Evolutionary conservation across 2,113 vertebrate species (phyloP), one percentile per base, ranked within the genome.

Genomic region (Leucoraja erinaceus): DNA sequence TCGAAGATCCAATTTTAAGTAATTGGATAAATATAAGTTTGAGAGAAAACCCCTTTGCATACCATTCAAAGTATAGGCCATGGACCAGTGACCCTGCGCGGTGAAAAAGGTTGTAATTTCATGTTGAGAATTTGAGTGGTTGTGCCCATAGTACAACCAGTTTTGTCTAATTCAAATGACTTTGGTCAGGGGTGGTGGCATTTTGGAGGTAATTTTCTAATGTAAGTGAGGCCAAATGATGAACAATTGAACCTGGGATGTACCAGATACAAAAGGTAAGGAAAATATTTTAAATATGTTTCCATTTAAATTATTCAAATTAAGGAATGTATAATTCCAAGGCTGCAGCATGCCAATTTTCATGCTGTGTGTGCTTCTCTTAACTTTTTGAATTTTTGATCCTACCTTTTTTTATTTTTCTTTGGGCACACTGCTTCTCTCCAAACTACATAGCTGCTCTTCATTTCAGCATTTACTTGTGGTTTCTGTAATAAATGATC

Each of bases 201-300:
- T 0, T 63, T 88, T 66, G 59, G 83, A 88, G 83, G 6, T 28
- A 31, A 66, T 63, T 47, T 61, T 59, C 4, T 20, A 1, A 14
- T 86, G 81, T 38, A 22, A 8, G 14, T 28, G 16, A 61, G 28
- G 28, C 59, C 28, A 88, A 63, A 84, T 59, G 59, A 86, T 61
- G 1, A 61, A 63, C 11, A 8, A 54, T 83, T 47, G 38, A 84
- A 61, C 54, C 25, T 66, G n/a, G 0, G 83, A 14, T 63, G 59
- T 63, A 16, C n/a, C 61, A 61, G 14, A 88, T 88, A 33, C 63
- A 88, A 88, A 88, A 88, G 59, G 59, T 88, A 88, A 88, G 83
- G n/a, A 63, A 31, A 63, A n/a, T 66, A 63, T 61, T 86, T 88
- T 84, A 4, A 28, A 56, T n/a, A 14, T 16, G 56, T 84, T 88